phyloP scores from a whole-genome alignment of 2,797 vertebrate genomes.

The Bufotes viridis region DNA sequence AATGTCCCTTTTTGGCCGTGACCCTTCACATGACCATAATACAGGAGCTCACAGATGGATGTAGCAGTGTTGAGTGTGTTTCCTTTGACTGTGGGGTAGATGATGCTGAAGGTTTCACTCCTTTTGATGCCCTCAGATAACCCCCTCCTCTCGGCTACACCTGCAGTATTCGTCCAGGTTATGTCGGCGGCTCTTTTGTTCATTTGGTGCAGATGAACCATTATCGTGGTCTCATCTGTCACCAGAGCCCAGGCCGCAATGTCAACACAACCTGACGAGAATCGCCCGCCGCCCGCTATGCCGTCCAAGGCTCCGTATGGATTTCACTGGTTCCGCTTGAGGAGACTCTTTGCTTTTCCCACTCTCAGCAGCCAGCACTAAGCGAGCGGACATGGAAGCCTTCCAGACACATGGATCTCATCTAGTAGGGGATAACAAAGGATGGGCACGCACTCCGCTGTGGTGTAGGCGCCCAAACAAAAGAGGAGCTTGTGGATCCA shows the following conservation, averaged over 20 bases:
- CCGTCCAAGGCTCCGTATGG: background rate
- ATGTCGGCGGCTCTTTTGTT: background rate
- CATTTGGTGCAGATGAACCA: background rate
- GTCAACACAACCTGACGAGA: background rate
- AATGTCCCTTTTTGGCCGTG: too few species aligned
- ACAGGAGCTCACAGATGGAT: background rate
- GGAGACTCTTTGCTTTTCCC: conserved; percentile 1
- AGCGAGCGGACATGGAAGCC: background rate
- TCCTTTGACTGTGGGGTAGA: background rate
- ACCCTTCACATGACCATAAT: too few species aligned
- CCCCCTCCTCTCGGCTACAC: background rate
- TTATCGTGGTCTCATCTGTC: background rate
- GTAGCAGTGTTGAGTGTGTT: background rate
- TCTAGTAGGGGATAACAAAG: conserved; percentile 10
- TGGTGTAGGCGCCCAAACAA: conserved; percentile 10
- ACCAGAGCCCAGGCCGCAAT: background rate
- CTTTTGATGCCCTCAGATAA: background rate
- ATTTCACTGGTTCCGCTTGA: background rate
- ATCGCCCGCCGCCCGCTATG: background rate
- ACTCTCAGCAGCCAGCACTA: background rate
- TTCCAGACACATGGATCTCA: conserved; percentile 35
- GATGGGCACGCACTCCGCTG: background rate
- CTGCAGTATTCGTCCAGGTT: background rate
- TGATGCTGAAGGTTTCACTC: background rate
- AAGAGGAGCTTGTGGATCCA: conserved; percentile 22